Evolutionary conservation across 2,888 invertebrate genomes (phyloP), one percentile per base, ranked within the genome.

Genomic region (Chelonus formosanus): DNA sequence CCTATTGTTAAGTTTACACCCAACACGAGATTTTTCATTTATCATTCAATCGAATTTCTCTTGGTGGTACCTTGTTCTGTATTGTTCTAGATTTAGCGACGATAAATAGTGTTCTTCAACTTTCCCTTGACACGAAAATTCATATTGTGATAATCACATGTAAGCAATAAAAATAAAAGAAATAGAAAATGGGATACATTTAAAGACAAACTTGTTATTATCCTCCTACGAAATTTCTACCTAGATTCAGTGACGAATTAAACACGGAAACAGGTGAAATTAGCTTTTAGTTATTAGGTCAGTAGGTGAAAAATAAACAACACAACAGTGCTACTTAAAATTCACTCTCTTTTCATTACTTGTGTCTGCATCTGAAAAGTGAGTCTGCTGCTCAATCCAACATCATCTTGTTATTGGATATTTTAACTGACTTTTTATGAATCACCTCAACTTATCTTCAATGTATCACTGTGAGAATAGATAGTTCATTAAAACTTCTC

Each of bases 211-310:
- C 10, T 48, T n/a, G 36, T 6, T 55, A 8, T 55, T 55, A 55
- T 36, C 8, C 7, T 6, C 43, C 10, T 36, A 5, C 20, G 4
- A 10, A n/a, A 40, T 40, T 43, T 43, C 10, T 10, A 6, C 5
- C 20, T 48, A 43, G 8, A n/a, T 64, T 40, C 34, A 6, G 44
- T 32, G 4, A 20, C 2, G 20, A 20, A 20, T 20, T 20, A 20
- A 36, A 67, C 65, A 61, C 35, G 57, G 65, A 70, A 70, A 56
- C 59, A 57, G 69, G 78, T 77, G 78, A 80, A 80, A 80, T 78
- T 79, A 71, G 75, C 64, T 73, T 50, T 71, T 75, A 76, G n/a
- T 44, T 69, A 68, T 73, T 80, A 73, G 80, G 80, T 80, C 76
- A 80, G 77, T 78, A 74, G 78, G 80, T 74, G 75, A 79, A 71